phyloP scores from a whole-genome alignment of 2,113 vertebrate genomes.

The Dasypus novemcinctus region DNA sequence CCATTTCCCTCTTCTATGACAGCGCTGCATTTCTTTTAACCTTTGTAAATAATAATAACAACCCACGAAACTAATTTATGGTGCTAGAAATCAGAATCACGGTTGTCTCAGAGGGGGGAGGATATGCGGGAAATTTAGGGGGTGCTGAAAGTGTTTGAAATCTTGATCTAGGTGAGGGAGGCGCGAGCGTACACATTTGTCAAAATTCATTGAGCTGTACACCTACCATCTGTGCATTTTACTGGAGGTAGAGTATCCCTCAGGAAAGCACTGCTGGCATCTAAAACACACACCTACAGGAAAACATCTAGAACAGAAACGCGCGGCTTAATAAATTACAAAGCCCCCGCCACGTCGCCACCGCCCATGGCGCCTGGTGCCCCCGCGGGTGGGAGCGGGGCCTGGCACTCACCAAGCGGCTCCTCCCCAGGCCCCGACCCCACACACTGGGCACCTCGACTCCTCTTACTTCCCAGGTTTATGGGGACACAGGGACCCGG shows the following conservation, averaged over 20 bases:
- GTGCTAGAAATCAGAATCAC: background rate
- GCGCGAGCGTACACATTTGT: background rate
- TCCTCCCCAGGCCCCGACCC: background rate
- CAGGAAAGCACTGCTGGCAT: background rate
- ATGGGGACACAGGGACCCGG: background rate
- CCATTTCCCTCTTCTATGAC: background rate
- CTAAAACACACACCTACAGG: background rate
- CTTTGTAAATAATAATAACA: background rate
- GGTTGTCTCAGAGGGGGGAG: background rate
- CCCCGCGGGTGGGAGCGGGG: background rate
- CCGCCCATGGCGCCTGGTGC: background rate
- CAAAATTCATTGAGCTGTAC: background rate
- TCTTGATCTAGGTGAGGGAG: background rate
- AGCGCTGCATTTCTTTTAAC: constrained; percentile 35
- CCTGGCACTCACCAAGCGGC: background rate
- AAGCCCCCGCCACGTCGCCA: background rate
- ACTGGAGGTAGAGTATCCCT: background rate
- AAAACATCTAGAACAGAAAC: background rate
- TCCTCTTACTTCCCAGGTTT: background rate
- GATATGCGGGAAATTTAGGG: fast-evolving
- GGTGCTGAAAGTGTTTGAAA: background rate
- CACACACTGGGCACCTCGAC: background rate
- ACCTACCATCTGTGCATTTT: background rate
- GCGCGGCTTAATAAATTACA: background rate
- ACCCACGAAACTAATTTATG: background rate